These are phyloP conservation scores for Chionodraco myersi DNA, from an alignment of 2,113 vertebrate genomes.

Conservation along the genomic window DNA sequence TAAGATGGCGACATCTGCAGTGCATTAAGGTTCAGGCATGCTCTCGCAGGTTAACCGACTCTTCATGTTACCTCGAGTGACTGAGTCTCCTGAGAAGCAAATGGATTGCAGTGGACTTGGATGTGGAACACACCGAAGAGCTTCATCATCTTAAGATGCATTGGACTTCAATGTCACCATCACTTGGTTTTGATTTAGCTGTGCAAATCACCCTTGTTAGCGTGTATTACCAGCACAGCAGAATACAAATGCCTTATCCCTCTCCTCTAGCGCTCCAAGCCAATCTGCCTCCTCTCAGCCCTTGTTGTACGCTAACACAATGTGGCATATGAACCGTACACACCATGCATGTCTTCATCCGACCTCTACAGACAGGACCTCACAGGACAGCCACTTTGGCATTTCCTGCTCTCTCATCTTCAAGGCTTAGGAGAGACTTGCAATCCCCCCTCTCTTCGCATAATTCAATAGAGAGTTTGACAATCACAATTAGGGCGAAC, in stretches of 20 bases:
- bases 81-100: conserved; percentile 64
- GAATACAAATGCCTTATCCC: conserved; percentile 71
- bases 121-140: conserved; percentile 50
- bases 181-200: conserved; percentile 84
- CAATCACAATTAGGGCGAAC: conserved; percentile 70
- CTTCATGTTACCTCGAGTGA: conserved; percentile 63
- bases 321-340: conserved; percentile 75
- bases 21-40: conserved; percentile 58
- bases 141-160: conserved; percentile 62
- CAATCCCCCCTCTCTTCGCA: conserved; percentile 30
- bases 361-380: conserved; percentile 73
- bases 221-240: conserved; percentile 68
- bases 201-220: conserved; percentile 83
- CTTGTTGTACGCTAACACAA: conserved; percentile 76
- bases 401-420: conserved; percentile 77
- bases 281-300: conserved; percentile 78
- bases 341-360: conserved; percentile 71
- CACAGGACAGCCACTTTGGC: conserved; percentile 75
- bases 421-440: conserved; percentile 68
- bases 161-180: conserved; percentile 69
- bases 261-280: conserved; percentile 49
- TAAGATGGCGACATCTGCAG: conserved; percentile 73
- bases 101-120: conserved; percentile 49
- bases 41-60: conserved; percentile 68
- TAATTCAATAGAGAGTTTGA: conserved; percentile 80